Conservation (phyloP, 2,888 invertebrate species). For the Eupithecia tripunctaria region DNA sequence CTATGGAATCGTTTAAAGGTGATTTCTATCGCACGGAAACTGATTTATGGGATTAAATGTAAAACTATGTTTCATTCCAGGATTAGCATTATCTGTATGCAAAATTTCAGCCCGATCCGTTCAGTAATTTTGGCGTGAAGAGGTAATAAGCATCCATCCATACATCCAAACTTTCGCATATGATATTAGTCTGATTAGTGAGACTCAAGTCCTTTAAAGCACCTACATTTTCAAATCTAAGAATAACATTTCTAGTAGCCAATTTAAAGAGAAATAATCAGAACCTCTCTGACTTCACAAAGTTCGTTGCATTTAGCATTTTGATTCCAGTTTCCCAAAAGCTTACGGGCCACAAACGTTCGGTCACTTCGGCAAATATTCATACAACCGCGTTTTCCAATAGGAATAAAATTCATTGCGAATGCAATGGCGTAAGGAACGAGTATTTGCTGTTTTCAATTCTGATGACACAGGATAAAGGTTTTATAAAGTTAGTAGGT, state of each 20-base stretch:
- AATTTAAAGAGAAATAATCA: neutral
- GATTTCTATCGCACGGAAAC: no score
- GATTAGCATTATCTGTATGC: no score
- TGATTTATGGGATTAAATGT: no score
- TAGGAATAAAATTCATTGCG: conserved; percentile 25
- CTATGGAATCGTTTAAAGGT: no score
- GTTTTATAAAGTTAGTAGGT: neutral
- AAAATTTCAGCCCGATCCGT: no score
- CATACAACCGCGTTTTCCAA: conserved; percentile 19
- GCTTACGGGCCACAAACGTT: conserved; percentile 2
- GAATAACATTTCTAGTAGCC: neutral
- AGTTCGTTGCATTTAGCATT: neutral
- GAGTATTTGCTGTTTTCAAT: conserved; percentile 15
- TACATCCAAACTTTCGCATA: no score
- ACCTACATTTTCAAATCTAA: neutral
- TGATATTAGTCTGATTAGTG: no score
- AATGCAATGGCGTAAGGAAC: conserved; percentile 26
- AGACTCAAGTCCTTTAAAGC: no score
- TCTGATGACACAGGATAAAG: neutral
- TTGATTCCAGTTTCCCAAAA: conserved; percentile 8
- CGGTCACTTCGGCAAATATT: conserved; percentile 28
- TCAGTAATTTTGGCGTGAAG: no score
- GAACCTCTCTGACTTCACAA: neutral
- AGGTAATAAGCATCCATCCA: no score
- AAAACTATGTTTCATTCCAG: no score